Evolutionary conservation across 1,140 invertebrate species (phyloP), one percentile per base, ranked within the genome.

Genomic region (Pararge aegeria): DNA sequence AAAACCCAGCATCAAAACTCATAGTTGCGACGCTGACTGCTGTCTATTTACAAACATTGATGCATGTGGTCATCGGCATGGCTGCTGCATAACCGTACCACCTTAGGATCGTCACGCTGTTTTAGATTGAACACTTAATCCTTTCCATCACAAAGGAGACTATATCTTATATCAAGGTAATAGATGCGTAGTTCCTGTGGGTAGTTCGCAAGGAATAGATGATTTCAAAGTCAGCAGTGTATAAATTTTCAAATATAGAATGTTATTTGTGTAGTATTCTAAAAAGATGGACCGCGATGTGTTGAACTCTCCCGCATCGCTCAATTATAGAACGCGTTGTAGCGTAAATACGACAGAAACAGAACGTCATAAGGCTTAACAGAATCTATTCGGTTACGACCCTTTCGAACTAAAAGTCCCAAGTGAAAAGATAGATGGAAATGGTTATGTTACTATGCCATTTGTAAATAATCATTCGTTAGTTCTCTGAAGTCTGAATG

Each of bases 221-320:
- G 74, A 78, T 77, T 68, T 74, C 72, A 64, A 73, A 80, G 76
- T 76, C 70, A 72, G 75, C 75, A 75, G 75, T 73, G 80, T 84
- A 86, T 86, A 87, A 83, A 87, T 85, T 84, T 87, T 74, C 84
- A 82, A 89, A 89, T 87, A 85, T 89, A 89, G 87, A 89, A 87
- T 78, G 84, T 87, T 89, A 89, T 89, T 89, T 89, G 84, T 87
- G 87, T 89, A 78, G 77, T 87, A 85, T 87, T 89, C 87, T 89
- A 89, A 87, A 89, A 89, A 87, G 84, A 89, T 89, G 83, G 82
- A 84, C 80, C 77, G 82, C 83, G 81, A 86, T 87, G 83, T 86
- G 81, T 84, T 87, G 78, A 85, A 83, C 84, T 89, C 87, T 89
- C 87, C 87, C 87, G 87, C 87, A 83, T 87, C 84, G 87, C 76